A percentile compares a stretch with the other conserved stretches of the same genome.
phyloP scores from a whole-genome alignment of 2,888 invertebrate species.

The Acleris sparsana region DNA sequence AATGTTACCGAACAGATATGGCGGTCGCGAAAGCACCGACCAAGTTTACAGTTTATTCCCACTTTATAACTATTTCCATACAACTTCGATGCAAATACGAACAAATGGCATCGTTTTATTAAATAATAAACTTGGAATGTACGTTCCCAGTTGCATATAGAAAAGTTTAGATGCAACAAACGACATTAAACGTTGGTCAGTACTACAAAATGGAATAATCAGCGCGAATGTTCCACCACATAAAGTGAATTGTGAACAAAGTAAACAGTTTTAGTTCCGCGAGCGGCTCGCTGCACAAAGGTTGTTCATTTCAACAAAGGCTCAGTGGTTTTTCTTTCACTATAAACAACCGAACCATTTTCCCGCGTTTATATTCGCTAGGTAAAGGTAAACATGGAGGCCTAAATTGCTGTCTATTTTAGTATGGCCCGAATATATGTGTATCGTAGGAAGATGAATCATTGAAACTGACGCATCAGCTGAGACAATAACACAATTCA shows the following conservation, averaged over 20 bases:
- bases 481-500: no score
- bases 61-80: constrained; percentile 9
- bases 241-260: constrained; percentile 30
- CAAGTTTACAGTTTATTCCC: constrained; percentile 19
- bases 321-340: constrained; percentile 36
- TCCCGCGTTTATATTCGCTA: constrained; percentile 5
- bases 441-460: not conserved
- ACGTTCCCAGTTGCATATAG: not conserved
- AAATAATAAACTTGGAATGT: constrained; percentile 13
- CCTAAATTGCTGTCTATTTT: constrained; percentile 31
- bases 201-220: constrained; percentile 12
- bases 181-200: constrained; percentile 1
- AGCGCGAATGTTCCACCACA: not conserved
- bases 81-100: not conserved
- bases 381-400: constrained; percentile 21
- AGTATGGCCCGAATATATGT: constrained; percentile 10
- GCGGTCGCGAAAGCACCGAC: constrained; percentile 5
- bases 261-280: constrained; percentile 22
- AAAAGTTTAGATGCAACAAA: constrained; percentile 10
- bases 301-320: constrained; percentile 36
- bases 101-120: constrained; percentile 1
- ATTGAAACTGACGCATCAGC: not conserved
- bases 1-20: constrained; percentile 3
- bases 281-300: constrained; percentile 31
- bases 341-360: constrained; percentile 22